These are phyloP conservation scores for Tinea pellionella DNA, from an alignment of 2,888 invertebrate genomes.

Conservation along the genomic window DNA sequence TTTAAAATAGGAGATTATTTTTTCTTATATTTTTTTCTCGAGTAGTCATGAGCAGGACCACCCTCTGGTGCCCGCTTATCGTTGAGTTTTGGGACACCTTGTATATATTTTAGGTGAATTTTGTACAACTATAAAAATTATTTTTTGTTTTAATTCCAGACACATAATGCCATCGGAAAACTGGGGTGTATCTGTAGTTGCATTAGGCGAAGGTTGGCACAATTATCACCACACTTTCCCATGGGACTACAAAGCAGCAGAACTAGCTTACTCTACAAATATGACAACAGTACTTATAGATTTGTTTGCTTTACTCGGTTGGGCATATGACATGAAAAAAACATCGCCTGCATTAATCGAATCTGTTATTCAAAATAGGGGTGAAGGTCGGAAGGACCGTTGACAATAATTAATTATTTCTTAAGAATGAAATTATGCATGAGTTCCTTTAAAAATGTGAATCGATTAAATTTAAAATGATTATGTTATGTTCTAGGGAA, in stretches of 20 bases:
- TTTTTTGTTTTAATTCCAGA: constrained; percentile 65
- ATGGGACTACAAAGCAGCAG: constrained; percentile 92
- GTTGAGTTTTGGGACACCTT: no score
- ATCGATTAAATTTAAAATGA: no score
- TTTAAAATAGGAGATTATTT: no score
- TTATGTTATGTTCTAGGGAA: no score
- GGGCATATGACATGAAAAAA: constrained; percentile 81
- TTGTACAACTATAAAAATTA: no score
- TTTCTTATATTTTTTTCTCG: no score
- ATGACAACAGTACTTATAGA: constrained; percentile 77
- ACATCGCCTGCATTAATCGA: constrained; percentile 68
- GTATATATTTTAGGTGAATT: no score
- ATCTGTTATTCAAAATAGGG: constrained; percentile 63
- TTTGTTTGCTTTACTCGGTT: constrained; percentile 75
- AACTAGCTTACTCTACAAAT: constrained; percentile 80
- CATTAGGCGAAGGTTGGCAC: constrained; percentile 92
- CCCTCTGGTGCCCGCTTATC: no score
- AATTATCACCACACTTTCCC: constrained; percentile 95
- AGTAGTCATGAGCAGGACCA: no score
- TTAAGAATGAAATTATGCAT: no score
- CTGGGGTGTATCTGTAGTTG: constrained; percentile 75
- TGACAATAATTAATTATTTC: neutral
- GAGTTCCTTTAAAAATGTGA: no score
- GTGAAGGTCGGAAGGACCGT: constrained; percentile 33
- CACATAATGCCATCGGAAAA: constrained; percentile 85